Percentiles rank a stretch among this genome's conserved stretches.
phyloP scores from a whole-genome alignment of 2,113 vertebrate species.

The Mesembrinibis cayennensis region DNA sequence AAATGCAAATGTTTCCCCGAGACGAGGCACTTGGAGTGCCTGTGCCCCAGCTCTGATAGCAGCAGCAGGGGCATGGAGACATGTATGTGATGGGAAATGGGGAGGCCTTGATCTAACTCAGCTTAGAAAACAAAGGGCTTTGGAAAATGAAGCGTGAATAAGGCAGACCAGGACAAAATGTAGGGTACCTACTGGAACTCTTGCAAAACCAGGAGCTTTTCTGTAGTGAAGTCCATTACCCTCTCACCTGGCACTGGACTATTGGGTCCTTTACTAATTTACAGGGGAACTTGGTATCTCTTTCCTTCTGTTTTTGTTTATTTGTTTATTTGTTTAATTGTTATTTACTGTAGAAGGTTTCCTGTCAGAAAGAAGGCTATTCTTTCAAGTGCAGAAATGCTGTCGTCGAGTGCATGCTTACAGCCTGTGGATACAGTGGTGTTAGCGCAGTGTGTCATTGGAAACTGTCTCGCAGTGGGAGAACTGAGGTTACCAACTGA shows the following conservation, averaged over 20 bases:
- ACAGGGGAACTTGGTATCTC: not conserved
- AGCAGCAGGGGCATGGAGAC: constrained; percentile 35
- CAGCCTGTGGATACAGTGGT: accelerated
- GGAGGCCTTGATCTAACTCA: not conserved
- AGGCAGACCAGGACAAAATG: not conserved
- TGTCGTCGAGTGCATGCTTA: not conserved
- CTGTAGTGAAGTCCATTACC: not conserved
- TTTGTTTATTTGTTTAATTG: not conserved
- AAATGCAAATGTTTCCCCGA: constrained; percentile 69
- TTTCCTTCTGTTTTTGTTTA: no score
- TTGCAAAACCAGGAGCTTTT: not conserved
- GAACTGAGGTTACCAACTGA: accelerated
- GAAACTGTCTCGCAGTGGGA: not conserved
- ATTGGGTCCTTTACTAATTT: not conserved
- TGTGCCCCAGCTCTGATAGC: constrained; percentile 22
- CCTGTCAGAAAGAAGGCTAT: not conserved
- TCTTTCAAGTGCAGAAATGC: not conserved
- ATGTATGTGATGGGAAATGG: not conserved
- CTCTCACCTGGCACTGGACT: not conserved
- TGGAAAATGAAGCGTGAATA: not conserved
- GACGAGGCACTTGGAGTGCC: not conserved
- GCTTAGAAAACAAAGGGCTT: constrained; percentile 13
- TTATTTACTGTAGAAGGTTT: not conserved
- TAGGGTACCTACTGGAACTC: not conserved
- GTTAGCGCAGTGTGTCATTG: not conserved